These are phyloP conservation scores for Paracentrotus lividus DNA, from an alignment of 53 echinoderm and acorn worm genomes.

Conservation along the genomic window DNA sequence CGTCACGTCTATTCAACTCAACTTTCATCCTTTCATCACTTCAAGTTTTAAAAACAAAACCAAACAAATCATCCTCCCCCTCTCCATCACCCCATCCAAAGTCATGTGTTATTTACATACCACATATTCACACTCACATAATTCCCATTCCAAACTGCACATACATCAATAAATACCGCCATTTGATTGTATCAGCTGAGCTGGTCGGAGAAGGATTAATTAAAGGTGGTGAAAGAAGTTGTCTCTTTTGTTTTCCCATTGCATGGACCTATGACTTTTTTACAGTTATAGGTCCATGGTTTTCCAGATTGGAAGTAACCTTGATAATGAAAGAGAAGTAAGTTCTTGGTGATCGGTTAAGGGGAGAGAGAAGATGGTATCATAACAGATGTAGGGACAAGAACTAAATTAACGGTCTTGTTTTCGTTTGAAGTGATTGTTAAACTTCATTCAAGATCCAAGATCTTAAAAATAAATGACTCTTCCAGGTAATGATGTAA, in stretches of 20 bases:
- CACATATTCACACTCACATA: not conserved
- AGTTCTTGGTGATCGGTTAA: conserved; percentile 17
- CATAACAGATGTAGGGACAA: conserved; percentile 8
- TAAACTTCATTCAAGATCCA: too few species aligned
- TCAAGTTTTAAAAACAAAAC: not conserved
- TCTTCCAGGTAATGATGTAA: too few species aligned
- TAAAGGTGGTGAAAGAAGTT: conserved; percentile 30
- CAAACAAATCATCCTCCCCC: not conserved
- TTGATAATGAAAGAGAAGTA: not conserved
- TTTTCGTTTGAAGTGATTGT: too few species aligned
- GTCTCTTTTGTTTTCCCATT: conserved; percentile 43
- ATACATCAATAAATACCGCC: conserved; percentile 52
- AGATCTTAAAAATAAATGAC: too few species aligned
- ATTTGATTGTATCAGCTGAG: not conserved
- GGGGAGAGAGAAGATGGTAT: not conserved
- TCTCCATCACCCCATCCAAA: too few species aligned
- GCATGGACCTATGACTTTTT: too few species aligned
- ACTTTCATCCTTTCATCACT: not conserved
- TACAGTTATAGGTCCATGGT: too few species aligned
- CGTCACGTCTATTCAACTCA: not conserved
- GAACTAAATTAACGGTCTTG: too few species aligned
- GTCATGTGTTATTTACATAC: not conserved
- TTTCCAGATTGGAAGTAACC: not conserved
- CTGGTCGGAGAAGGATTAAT: conserved; percentile 3
- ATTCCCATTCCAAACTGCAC: conserved; percentile 18